These are phyloP conservation scores for Acleris emargana DNA, from an alignment of 2,888 invertebrate genomes.

Conservation along the genomic window DNA sequence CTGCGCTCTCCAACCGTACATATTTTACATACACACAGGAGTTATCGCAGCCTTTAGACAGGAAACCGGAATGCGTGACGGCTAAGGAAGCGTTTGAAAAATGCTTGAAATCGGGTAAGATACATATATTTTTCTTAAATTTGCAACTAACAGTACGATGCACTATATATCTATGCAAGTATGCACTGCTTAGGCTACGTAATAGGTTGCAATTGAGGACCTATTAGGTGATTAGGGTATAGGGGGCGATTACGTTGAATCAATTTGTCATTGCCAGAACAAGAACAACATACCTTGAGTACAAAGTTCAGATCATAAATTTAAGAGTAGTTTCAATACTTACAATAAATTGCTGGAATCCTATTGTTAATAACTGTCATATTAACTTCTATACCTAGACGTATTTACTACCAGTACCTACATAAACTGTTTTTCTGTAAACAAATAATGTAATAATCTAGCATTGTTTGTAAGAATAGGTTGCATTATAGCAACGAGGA, in stretches of 20 bases:
- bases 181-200: slow-evolving; percentile 9
- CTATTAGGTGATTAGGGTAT: slow-evolving; percentile 30
- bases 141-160: too few relatives aligned
- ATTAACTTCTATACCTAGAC: not conserved
- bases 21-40: slow-evolving; percentile 92
- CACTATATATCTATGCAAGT: not conserved
- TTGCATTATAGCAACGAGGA: too few relatives aligned
- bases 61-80: slow-evolving; percentile 88
- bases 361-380: not conserved
- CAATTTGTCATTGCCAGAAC: too few relatives aligned
- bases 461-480: too few relatives aligned
- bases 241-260: too few relatives aligned
- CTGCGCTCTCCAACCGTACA: slow-evolving; percentile 74
- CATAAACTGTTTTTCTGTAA: not conserved
- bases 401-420: not conserved
- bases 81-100: slow-evolving; percentile 91
- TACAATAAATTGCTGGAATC: too few relatives aligned
- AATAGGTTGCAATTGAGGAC: slow-evolving; percentile 26
- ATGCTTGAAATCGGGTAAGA: slow-evolving; percentile 91
- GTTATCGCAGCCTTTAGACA: slow-evolving; percentile 90
- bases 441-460: too few relatives aligned
- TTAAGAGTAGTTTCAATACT: too few relatives aligned
- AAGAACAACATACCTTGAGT: not conserved
- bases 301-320: slow-evolving; percentile 23
- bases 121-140: slow-evolving; percentile 40